phyloP scores from a whole-genome alignment of 2,888 invertebrate genomes.

The Chydorus sphaericus region DNA sequence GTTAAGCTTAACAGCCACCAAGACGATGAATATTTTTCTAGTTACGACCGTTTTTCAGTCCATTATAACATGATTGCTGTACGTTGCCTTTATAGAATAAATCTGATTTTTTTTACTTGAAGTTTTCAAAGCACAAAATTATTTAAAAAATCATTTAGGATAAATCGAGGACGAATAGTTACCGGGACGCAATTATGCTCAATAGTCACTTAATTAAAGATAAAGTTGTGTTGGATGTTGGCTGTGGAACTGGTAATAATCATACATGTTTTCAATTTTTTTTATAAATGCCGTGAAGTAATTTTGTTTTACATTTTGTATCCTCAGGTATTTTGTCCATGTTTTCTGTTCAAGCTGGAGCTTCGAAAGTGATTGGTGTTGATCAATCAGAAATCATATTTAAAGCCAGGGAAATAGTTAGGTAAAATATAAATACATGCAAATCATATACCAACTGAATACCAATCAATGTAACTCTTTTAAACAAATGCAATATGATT shows the following conservation, averaged over 20 bases:
- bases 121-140: no score
- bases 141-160: no score
- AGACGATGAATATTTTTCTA: slow-evolving; percentile 44
- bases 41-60: slow-evolving; percentile 76
- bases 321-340: slow-evolving; percentile 78
- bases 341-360: slow-evolving; percentile 93
- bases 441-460: no score
- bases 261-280: not conserved
- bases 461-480: not conserved
- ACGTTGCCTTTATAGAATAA: no score
- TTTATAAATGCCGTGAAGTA: not conserved
- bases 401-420: slow-evolving; percentile 87
- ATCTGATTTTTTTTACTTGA: not conserved
- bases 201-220: slow-evolving; percentile 52
- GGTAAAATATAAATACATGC: no score
- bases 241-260: slow-evolving; percentile 88
- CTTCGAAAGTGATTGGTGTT: slow-evolving; percentile 74
- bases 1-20: no score
- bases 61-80: slow-evolving; percentile 88
- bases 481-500: not conserved
- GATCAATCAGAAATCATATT: slow-evolving; percentile 94
- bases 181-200: slow-evolving; percentile 62
- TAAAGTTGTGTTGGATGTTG: slow-evolving; percentile 82
- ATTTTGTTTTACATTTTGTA: not conserved
- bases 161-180: slow-evolving; percentile 69